Evolutionary conservation across 2,113 vertebrate species (phyloP).

Genomic region (Coturnix japonica): DNA sequence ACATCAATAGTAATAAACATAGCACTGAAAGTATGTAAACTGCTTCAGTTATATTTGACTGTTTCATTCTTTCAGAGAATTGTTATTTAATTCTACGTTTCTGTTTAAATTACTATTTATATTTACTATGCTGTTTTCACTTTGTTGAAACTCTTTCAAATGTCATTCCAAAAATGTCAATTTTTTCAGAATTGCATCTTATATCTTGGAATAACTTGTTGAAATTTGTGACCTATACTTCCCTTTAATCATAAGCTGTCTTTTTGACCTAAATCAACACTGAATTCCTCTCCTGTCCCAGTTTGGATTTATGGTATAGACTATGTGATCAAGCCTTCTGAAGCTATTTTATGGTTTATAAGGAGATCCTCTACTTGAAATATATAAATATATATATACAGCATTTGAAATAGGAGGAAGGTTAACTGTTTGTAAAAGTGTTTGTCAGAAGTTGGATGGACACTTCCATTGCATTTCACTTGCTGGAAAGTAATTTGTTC

Average conservation of each 20-base stretch:
- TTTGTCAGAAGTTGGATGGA: not conserved
- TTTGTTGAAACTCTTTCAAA: not conserved
- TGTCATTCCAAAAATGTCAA: not conserved
- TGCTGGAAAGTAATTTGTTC: not conserved
- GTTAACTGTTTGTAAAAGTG: not conserved
- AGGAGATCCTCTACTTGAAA: not conserved
- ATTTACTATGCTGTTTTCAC: not conserved
- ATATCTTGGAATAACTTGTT: not conserved
- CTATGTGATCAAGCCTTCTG: not conserved
- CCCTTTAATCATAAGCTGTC: not conserved
- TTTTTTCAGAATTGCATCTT: not conserved
- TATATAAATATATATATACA: not conserved
- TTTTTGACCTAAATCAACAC: not conserved
- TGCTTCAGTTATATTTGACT: not conserved
- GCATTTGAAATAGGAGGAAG: not conserved
- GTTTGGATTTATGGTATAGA: not conserved
- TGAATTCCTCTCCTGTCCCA: not conserved
- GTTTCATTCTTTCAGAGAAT: not conserved
- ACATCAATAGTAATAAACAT: not conserved
- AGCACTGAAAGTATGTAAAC: not conserved
- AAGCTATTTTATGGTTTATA: not conserved
- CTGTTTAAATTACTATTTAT: not conserved
- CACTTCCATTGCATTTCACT: not conserved
- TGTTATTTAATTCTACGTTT: not conserved
- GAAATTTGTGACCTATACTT: not conserved